Evolutionary conservation across 2,113 vertebrate genomes (phyloP).

Genomic region (Osmerus mordax): DNA sequence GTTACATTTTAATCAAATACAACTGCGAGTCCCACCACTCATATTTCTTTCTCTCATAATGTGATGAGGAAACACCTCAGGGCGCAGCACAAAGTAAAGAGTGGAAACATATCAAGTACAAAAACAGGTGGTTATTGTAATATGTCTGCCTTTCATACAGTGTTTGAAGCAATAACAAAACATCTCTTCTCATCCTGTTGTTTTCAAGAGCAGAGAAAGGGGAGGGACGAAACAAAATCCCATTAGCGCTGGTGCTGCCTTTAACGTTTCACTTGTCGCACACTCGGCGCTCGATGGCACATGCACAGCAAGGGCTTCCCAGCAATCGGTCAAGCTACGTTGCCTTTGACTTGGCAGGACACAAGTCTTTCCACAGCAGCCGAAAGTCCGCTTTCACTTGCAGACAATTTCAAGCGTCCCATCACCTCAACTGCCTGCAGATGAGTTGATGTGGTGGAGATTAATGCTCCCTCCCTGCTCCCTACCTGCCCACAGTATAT

Average conservation of each 20-base stretch:
- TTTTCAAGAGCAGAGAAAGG: background rate
- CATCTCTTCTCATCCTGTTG: background rate
- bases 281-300: too few relatives aligned
- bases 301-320: too few relatives aligned
- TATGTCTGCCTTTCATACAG: conserved; percentile 1
- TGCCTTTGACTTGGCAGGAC: background rate
- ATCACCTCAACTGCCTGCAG: background rate
- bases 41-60: background rate
- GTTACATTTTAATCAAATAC: background rate
- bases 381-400: background rate
- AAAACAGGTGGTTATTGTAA: conserved; percentile 10
- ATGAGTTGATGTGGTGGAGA: background rate
- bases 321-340: too few relatives aligned
- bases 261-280: background rate
- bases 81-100: background rate
- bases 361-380: background rate
- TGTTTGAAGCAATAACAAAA: conserved; percentile 16
- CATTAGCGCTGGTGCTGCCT: conserved; percentile 14
- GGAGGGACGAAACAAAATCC: conserved; percentile 4
- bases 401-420: background rate
- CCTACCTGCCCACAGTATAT: background rate
- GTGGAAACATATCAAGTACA: background rate
- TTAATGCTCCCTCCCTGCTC: background rate
- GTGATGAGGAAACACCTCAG: conserved; percentile 3
- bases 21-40: background rate